Conservation (phyloP, 2,888 invertebrate species). For the Microchrysa polita region DNA sequence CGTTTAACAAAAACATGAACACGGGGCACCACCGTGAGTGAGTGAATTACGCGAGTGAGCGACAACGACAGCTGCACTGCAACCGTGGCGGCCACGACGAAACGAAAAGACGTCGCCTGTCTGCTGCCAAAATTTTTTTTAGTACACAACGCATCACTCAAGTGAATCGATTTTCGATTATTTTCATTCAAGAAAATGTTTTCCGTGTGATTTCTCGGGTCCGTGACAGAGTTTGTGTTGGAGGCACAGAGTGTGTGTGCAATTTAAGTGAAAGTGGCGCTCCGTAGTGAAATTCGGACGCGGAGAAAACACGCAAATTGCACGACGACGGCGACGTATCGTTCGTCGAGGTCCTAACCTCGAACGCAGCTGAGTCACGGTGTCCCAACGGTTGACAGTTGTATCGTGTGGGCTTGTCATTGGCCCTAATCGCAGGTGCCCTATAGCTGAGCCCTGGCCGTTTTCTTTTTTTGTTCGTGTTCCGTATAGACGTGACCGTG, state of each 20-base stretch:
- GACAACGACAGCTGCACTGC: not conserved
- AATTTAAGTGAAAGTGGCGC: not conserved
- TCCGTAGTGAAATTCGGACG: not conserved
- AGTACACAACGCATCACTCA: conserved; percentile 21
- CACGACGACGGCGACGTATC: conserved; percentile 38
- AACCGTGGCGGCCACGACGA: not conserved
- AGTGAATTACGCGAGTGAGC: not conserved
- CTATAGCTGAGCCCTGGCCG: not conserved
- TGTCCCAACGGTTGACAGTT: conserved; percentile 44
- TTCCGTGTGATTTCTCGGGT: not conserved
- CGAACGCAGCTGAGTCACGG: conserved; percentile 48
- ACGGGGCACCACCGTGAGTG: not conserved
- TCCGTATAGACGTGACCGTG: not conserved
- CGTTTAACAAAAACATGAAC: conserved; percentile 28
- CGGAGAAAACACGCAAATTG: not conserved
- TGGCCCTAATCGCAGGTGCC: not conserved
- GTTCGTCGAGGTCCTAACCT: conserved; percentile 37
- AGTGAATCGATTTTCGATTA: conserved; percentile 37
- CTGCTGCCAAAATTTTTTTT: conserved; percentile 18
- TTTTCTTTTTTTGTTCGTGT: not conserved
- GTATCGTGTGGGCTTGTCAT: conserved; percentile 29
- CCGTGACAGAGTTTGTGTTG: not conserved
- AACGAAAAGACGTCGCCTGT: conserved; percentile 7
- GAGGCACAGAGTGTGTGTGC: not conserved
- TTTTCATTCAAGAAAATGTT: conserved; percentile 4